These are phyloP conservation scores for Leucoma salicis DNA, from an alignment of 2,888 invertebrate genomes.

Conservation along the genomic window DNA sequence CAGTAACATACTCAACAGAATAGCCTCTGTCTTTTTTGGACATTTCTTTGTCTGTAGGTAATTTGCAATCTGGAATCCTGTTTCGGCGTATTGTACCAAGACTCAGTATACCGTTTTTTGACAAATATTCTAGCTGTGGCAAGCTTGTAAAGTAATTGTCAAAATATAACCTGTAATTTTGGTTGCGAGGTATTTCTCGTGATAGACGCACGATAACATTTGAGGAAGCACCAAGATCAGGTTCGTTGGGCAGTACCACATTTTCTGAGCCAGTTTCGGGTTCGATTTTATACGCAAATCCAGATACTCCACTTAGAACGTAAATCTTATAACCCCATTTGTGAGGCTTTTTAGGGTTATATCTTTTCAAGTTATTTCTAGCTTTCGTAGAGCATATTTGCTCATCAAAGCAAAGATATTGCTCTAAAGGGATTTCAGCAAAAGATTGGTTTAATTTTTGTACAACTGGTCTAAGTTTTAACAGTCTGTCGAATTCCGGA, in stretches of 20 bases:
- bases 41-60: conserved; percentile 30
- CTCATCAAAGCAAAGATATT: not conserved
- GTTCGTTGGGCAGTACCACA: not conserved
- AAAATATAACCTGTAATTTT: not conserved
- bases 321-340: not conserved
- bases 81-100: conserved; percentile 31
- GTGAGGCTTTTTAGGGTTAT: not conserved
- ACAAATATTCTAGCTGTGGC: conserved; percentile 30
- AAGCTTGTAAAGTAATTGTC: conserved; percentile 1
- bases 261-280: not conserved
- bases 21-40: conserved; percentile 25
- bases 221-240: not conserved
- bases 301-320: not conserved
- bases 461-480: too few relatives aligned
- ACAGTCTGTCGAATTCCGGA: too few relatives aligned
- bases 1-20: conserved; percentile 18
- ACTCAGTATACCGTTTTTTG: conserved; percentile 33
- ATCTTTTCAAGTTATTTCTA: not conserved
- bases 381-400: not conserved
- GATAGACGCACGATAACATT: not conserved
- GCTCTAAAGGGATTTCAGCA: not conserved
- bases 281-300: not conserved
- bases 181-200: not conserved
- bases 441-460: too few relatives aligned
- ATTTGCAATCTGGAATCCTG: conserved; percentile 37